Evolutionary conservation across 2,113 vertebrate genomes (phyloP), one percentile per base, ranked within the genome.

Genomic region (Gnathonemus echidnorhynchus): DNA sequence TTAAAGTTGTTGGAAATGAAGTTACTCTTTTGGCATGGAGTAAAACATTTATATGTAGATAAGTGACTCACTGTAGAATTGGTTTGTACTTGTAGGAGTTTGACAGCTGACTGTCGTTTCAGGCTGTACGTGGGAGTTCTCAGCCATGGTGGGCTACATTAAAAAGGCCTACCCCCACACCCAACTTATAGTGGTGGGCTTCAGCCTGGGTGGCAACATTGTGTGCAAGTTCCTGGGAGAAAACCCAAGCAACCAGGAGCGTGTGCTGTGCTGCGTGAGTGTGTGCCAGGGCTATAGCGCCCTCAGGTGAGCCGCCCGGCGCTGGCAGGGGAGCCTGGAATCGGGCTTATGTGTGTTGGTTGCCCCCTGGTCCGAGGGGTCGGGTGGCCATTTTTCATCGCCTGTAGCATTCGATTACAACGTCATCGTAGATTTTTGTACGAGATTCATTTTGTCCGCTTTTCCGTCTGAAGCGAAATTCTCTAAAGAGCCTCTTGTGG

Each of bases 91-190:
- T 19, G 50, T 56, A 53, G 86, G 13, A 35, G 50, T 87, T 27
- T 87, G 50, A 87, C n/a, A 17, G 48, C 49, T 21, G 48, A 49
- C 86, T 87, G 49, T 66, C 31, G 89, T 88, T 5, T 1, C 89
- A 99, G 98, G 98, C 77, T 99, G 98, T 92, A 99, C 98, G 0
- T 99, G 98, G 98, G 98, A 99, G 91, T 99, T 98, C 89, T 95
- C 97, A 19, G 96, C 98, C 88, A 99, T 99, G 98, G 98, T 99
- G 9, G 97, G 95, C 91, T 97, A 97, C 96, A 98, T 99, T 90
- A 98, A 96, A 95, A 97, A 97, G 94, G 93, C 95, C 0, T 98
- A 97, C 80, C 97, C 97, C 70, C 96, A 98, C 90, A 98, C 97
- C 31, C 97, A 97, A 93, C 94, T 99, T 90, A 96, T 98, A 0